Conservation (phyloP, 2,113 vertebrate genomes). For the Nyctereutes procyonoides region DNA sequence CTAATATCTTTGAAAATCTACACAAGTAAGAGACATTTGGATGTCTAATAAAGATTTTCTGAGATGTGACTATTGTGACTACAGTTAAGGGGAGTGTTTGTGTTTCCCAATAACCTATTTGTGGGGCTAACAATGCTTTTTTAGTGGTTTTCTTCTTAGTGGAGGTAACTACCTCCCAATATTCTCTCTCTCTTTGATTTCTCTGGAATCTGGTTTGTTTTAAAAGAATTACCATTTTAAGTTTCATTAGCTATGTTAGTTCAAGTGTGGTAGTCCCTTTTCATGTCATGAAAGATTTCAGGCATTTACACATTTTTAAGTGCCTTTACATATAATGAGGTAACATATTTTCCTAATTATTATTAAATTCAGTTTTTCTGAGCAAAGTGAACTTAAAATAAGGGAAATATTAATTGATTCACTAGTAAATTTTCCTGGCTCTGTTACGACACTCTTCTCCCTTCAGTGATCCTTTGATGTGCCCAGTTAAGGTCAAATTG, state of each 20-base stretch:
- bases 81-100: background rate
- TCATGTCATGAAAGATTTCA: background rate
- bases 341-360: background rate
- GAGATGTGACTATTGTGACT: background rate
- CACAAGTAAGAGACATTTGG: background rate
- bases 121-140: background rate
- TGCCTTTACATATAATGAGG: background rate
- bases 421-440: background rate
- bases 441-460: background rate
- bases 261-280: background rate
- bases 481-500: background rate
- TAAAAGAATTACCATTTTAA: background rate
- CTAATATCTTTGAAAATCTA: background rate
- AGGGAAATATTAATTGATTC: background rate
- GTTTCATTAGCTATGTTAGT: background rate
- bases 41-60: background rate
- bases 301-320: background rate
- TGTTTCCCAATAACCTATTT: background rate
- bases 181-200: background rate
- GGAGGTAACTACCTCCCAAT: background rate
- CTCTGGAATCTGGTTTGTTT: background rate
- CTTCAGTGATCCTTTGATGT: background rate
- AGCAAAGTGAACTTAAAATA: background rate
- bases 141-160: background rate
- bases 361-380: background rate